Evolutionary conservation across 1,140 invertebrate species (phyloP), one percentile per base, ranked within the genome.

Genomic region (Drosophila mauritiana): DNA sequence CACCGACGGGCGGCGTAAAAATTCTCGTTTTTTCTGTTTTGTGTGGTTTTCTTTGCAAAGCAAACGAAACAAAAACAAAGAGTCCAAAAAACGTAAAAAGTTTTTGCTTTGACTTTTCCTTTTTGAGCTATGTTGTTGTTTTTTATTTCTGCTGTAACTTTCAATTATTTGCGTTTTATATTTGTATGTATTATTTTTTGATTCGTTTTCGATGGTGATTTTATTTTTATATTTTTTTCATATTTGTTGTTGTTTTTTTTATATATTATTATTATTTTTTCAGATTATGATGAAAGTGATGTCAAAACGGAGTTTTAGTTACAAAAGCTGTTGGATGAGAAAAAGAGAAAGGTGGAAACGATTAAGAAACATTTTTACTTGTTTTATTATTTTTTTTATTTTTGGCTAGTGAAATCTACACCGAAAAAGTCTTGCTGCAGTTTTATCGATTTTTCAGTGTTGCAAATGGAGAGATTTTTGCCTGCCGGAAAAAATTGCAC

Each of bases 251-350:
- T 88, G 68, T 91, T 68, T 65, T 83, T 83, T 62, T 17, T 17
- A 17, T 73, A 46, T 85, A 69, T 70, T 86, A 88, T 86, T 86
- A 86, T 88, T 88, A 89, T 88, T 86, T 80, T 73, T 90, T 91
- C 81, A 92, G 84, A 90, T 92, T 91, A 91, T 91, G 89, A 92
- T 92, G 91, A 92, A 91, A 92, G 91, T 92, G 91, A 92, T 92
- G 91, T 92, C 91, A 92, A 92, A 92, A 92, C 91, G 89, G 94
- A 94, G 94, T 95, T 95, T 95, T 94, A 95, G 94, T 95, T 95
- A 96, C 95, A 96, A 95, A 96, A 96, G 95, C 95, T 96, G 95
- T 89, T 31, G 34, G 3, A 4, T 31, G 7, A 39, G 11, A 59
- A 52, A 54, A 54, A 63, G 54, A 67, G 22, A 76, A 57, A 68